These are phyloP conservation scores for Neoscelio sp. DNA, from an alignment of 2,888 invertebrate species.

Conservation along the genomic window DNA sequence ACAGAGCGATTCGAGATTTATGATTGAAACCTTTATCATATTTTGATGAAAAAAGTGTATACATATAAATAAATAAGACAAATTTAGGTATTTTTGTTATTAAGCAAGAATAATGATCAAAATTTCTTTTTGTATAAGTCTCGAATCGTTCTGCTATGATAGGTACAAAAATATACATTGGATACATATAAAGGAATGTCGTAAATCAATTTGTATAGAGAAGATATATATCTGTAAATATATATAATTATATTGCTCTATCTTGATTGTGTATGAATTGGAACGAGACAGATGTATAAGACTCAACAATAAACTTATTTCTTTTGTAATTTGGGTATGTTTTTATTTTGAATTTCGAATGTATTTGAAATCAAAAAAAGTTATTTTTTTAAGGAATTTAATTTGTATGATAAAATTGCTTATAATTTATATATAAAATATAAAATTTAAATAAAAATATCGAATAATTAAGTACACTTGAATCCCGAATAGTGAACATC, in stretches of 20 bases:
- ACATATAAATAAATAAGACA: conserved; percentile 8
- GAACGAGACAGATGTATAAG: conserved; percentile 72
- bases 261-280: conserved; percentile 69
- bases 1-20: conserved; percentile 48
- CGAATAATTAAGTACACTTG: too few species aligned
- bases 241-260: conserved; percentile 72
- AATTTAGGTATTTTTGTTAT: too few species aligned
- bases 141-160: conserved; percentile 68
- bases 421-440: too few species aligned
- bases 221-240: conserved; percentile 70
- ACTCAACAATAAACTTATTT: conserved; percentile 76
- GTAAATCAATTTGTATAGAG: conserved; percentile 78
- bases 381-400: too few species aligned
- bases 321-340: conserved; percentile 54
- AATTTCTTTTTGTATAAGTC: conserved; percentile 52
- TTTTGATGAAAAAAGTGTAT: conserved; percentile 12
- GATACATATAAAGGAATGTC: conserved; percentile 68
- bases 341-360: conserved; percentile 24
- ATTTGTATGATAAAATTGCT: too few species aligned
- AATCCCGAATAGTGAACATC: too few species aligned
- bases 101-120: conserved; percentile 9
- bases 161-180: conserved; percentile 73
- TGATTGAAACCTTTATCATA: neutral
- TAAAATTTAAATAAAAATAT: too few species aligned
- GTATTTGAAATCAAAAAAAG: too few species aligned